A percentile compares a stretch with the other conserved stretches of the same genome.
These are phyloP conservation scores for Urocitellus parryii DNA, from an alignment of 2,113 vertebrate genomes.

Conservation along the genomic window DNA sequence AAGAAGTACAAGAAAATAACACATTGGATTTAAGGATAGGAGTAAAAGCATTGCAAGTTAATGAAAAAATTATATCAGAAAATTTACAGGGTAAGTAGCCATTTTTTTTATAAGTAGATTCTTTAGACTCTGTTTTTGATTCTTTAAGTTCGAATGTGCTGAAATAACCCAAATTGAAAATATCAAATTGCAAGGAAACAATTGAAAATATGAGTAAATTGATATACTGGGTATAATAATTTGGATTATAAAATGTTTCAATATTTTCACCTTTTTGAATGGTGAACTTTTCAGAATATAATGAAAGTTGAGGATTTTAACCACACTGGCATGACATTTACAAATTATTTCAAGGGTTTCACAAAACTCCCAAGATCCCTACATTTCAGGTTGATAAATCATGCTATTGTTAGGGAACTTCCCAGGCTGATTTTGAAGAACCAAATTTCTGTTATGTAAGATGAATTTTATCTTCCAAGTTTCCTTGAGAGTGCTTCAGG, in stretches of 20 bases:
- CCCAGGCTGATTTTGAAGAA: not conserved
- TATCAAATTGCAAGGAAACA: not conserved
- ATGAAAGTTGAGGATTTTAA: conserved; percentile 32
- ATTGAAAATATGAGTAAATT: conserved; percentile 19
- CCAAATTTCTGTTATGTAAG: not conserved
- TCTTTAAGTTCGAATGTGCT: conserved; percentile 2
- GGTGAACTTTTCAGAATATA: not conserved
- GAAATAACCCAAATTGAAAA: conserved; percentile 37
- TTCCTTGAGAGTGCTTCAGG: not conserved
- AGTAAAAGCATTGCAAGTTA: not conserved
- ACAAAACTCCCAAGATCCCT: not conserved
- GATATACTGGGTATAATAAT: not conserved
- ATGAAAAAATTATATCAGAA: conserved; percentile 32
- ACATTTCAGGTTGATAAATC: conserved; percentile 7
- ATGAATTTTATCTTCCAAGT: conserved; percentile 15
- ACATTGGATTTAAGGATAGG: conserved; percentile 21
- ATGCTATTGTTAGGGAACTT: conserved; percentile 24
- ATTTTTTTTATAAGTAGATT: not conserved
- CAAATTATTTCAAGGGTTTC: not conserved
- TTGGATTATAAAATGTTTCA: not conserved
- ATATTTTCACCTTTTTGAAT: not conserved
- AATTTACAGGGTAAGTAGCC: conserved; percentile 58
- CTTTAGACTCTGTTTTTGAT: conserved; percentile 13
- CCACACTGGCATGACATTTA: not conserved
- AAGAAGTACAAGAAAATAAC: conserved; percentile 25